phyloP scores from a whole-genome alignment of 2,113 vertebrate genomes.

The Trichomycterus rosablanca region DNA sequence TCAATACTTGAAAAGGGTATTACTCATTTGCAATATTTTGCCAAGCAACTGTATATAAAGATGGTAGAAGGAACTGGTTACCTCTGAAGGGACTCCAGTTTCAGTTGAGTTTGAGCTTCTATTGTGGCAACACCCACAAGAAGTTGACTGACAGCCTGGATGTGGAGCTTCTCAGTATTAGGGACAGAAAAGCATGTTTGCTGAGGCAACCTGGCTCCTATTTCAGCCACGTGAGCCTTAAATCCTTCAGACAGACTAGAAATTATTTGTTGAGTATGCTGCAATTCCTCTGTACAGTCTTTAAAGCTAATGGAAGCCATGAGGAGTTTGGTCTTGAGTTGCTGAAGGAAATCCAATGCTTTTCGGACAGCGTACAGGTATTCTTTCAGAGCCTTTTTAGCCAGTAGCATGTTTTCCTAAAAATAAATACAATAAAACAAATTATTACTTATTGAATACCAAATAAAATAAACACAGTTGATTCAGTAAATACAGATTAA shows the following conservation, averaged over 20 bases:
- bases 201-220: constrained; percentile 60
- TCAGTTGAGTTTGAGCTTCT: constrained; percentile 62
- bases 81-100: constrained; percentile 60
- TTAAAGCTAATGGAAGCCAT: constrained; percentile 53
- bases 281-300: constrained; percentile 54
- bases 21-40: neutral
- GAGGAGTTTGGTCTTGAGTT: constrained; percentile 60
- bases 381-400: constrained; percentile 61
- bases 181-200: constrained; percentile 57
- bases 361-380: constrained; percentile 64
- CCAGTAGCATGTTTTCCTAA: constrained; percentile 71
- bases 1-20: too few species aligned
- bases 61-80: constrained; percentile 28
- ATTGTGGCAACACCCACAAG: constrained; percentile 57
- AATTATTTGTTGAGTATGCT: constrained; percentile 47
- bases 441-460: constrained; percentile 18
- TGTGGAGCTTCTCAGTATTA: constrained; percentile 61
- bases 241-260: constrained; percentile 64
- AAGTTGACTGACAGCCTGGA: constrained; percentile 65
- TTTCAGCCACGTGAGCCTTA: constrained; percentile 55
- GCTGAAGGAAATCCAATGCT: constrained; percentile 56
- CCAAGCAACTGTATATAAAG: neutral
- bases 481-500: too few species aligned
- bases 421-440: constrained; percentile 29
- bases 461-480: neutral